phyloP scores from a whole-genome alignment of 1,140 invertebrate species.

The Pomacea maculata region DNA sequence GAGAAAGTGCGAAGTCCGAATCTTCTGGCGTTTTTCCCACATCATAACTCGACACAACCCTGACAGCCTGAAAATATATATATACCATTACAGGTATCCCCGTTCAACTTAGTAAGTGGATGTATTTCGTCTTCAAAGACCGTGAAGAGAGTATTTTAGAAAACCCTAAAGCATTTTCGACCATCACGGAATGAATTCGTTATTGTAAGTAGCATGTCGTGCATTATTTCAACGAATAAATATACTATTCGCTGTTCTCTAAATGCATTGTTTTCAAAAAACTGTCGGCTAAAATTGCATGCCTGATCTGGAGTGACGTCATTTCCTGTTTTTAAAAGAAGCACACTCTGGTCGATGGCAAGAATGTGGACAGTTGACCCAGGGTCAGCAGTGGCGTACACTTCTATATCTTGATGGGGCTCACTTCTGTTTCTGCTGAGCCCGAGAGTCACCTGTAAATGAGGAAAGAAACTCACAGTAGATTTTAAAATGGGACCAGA shows the following conservation, averaged over 20 bases:
- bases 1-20: slow-evolving; percentile 2
- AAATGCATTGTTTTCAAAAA: neutral
- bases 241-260: no score
- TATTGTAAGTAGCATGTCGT: no score
- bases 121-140: no score
- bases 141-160: no score
- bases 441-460: slow-evolving; percentile 58
- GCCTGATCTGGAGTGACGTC: slow-evolving; percentile 71
- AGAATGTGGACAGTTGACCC: slow-evolving; percentile 87
- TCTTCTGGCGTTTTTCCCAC: neutral
- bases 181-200: no score
- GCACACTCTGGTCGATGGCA: slow-evolving; percentile 87
- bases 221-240: no score
- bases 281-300: no score
- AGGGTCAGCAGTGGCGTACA: slow-evolving; percentile 81
- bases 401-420: slow-evolving; percentile 78
- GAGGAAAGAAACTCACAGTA: no score
- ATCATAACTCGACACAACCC: neutral
- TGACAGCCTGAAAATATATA: neutral
- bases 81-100: no score
- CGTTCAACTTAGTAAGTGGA: no score
- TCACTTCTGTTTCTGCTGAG: slow-evolving; percentile 67
- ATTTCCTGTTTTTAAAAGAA: slow-evolving; percentile 76
- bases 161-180: no score
- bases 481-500: no score